Conservation (phyloP, 1,140 invertebrate genomes). For the Myzus persicae region DNA sequence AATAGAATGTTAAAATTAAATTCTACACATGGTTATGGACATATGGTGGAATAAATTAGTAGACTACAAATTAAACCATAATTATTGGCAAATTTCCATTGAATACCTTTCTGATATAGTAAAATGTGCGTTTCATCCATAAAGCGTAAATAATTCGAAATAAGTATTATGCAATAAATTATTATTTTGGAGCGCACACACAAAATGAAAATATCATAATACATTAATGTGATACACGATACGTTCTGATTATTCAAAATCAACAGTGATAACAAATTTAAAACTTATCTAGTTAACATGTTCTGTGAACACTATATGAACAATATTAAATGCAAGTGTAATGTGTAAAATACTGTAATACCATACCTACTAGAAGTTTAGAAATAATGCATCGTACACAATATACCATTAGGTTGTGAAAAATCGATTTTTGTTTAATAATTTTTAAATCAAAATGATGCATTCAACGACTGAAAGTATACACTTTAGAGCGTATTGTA, state of each 20-base stretch:
- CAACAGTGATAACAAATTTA: not conserved
- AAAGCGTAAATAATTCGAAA: not conserved
- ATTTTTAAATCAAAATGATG: not conserved
- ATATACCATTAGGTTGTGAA: no score
- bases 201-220: not conserved
- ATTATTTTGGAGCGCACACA: not conserved
- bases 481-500: no score
- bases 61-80: not conserved
- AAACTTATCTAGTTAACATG: not conserved
- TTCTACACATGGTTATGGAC: not conserved
- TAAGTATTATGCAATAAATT: not conserved
- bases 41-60: not conserved
- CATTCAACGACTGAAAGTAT: no score
- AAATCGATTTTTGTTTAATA: not conserved
- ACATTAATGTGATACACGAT: not conserved
- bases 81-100: not conserved
- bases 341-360: not conserved
- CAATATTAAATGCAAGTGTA: no score
- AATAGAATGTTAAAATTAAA: not conserved
- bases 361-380: not conserved
- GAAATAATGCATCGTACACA: not conserved
- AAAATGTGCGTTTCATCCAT: not conserved
- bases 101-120: not conserved
- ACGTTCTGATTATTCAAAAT: not conserved
- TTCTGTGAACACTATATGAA: no score